These are phyloP conservation scores for Podilymbus podiceps DNA, from an alignment of 2,113 vertebrate species.

Conservation along the genomic window DNA sequence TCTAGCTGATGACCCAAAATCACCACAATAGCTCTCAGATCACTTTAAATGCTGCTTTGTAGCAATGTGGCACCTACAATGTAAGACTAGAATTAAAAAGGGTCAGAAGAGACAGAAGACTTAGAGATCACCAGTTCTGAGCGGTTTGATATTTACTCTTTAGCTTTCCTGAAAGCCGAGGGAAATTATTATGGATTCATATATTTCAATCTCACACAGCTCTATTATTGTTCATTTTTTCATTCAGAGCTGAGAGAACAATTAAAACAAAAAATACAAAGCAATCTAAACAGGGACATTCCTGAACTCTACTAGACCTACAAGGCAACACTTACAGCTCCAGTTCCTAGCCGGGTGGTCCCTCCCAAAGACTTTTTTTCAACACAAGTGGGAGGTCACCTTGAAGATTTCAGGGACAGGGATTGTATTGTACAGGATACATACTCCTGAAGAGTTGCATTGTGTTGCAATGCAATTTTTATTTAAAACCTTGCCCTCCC, in stretches of 20 bases:
- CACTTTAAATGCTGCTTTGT: conserved; percentile 76
- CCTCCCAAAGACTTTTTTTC: conserved; percentile 65
- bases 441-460: conserved; percentile 71
- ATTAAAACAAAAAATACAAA: conserved; percentile 82
- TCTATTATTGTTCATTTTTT: conserved; percentile 79
- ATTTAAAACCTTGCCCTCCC: conserved; percentile 71
- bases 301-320: conserved; percentile 72
- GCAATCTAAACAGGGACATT: conserved; percentile 74
- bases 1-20: conserved; percentile 63
- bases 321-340: conserved; percentile 70
- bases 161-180: conserved; percentile 69
- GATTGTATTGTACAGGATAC: conserved; percentile 70
- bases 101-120: conserved; percentile 70
- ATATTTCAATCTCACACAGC: conserved; percentile 82
- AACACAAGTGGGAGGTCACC: conserved; percentile 75
- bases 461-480: conserved; percentile 62
- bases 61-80: conserved; percentile 70
- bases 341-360: conserved; percentile 79
- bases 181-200: conserved; percentile 82
- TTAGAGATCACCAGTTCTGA: conserved; percentile 71
- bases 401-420: conserved; percentile 77
- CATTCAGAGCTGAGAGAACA: conserved; percentile 75
- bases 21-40: conserved; percentile 64
- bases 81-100: conserved; percentile 65
- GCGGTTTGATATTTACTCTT: conserved; percentile 77